These are phyloP conservation scores for Elaphurus davidianus DNA, from an alignment of 2,113 vertebrate genomes.

Conservation along the genomic window DNA sequence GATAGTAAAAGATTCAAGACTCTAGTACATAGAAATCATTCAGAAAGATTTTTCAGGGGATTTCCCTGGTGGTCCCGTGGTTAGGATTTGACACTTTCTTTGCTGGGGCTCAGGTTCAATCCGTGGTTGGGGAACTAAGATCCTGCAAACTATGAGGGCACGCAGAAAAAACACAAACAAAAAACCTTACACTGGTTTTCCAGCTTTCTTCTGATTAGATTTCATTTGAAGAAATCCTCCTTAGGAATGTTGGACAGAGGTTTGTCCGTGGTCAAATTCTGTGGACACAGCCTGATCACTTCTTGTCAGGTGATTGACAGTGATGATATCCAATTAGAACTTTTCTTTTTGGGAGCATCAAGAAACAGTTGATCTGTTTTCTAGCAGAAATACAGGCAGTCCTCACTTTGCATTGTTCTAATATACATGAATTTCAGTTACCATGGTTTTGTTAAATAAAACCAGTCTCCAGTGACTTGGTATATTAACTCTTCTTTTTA, in stretches of 20 bases:
- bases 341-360: neutral
- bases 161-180: neutral
- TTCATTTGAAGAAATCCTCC: neutral
- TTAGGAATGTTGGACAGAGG: neutral
- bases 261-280: neutral
- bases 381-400: neutral
- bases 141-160: neutral
- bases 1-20: neutral
- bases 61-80: neutral
- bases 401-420: neutral
- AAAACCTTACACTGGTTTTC: neutral
- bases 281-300: neutral
- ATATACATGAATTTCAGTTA: neutral
- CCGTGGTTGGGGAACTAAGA: neutral
- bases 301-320: neutral
- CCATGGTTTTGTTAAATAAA: neutral
- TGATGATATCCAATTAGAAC: neutral
- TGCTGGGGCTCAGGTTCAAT: neutral
- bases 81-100: neutral
- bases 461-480: neutral
- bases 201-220: neutral
- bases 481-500: neutral
- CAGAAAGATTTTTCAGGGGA: neutral
- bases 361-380: neutral
- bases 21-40: neutral